Evolutionary conservation across 2,888 invertebrate genomes (phyloP), one percentile per base, ranked within the genome.

Genomic region (Caenorhabditis angaria): DNA sequence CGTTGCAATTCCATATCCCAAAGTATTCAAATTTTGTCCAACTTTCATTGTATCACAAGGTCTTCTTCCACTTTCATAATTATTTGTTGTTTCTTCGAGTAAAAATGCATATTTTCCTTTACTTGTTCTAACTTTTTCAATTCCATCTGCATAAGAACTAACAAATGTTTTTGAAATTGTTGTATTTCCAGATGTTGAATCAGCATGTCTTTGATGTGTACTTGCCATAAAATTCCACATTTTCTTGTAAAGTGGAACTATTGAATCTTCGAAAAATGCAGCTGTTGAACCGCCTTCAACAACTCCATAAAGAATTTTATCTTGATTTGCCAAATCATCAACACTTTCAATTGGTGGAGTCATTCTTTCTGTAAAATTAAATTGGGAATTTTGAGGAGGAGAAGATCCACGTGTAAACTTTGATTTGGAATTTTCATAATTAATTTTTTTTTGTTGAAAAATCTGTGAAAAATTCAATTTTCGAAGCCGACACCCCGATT

Each of bases 31-130:
- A 70, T 88, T 88, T 50, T 83, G 82, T 25, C 87, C 84, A 48
- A 80, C 78, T 89, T 95, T 94, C 92, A 95, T 92, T 82, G 96
- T 95, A 88, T 96, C 94, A 88, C 96, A 97, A 0, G 97, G 96
- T 85, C 93, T 92, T 61, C 94, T 89, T 86, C 94, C 93, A 88
- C 94, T 94, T 71, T 92, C 92, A 89, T 94, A 94, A 83, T 93
- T 93, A 87, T 93, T 93, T 81, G 90, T 90, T 1, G 91, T 89
- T 12, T 89, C 89, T 77, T 90, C 90, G 29, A 90, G 79, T 22
- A 91, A 86, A 79, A 90, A 90, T 3, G 91, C 91, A 83, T 91
- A 91, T 89, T 94, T 93, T 75, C 94, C 94, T 76, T 88, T 86
- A 61, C 83, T 83, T 24, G 77, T 87, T 10, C 86, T 65, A 48